phyloP scores from a whole-genome alignment of 2,888 invertebrate genomes.

The Seira musarum region DNA sequence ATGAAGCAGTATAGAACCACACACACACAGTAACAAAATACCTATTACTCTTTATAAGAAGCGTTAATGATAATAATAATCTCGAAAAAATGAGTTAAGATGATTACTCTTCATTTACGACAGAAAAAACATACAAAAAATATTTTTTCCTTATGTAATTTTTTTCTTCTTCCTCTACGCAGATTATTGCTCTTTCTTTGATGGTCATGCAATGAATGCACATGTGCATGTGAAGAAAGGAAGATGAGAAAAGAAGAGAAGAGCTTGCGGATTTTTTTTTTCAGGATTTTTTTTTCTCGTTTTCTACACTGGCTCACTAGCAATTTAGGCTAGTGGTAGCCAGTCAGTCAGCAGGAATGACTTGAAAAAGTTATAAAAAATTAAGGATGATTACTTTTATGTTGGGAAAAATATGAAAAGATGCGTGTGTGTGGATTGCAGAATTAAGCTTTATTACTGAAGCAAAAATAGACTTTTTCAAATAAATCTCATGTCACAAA shows the following conservation, averaged over 20 bases:
- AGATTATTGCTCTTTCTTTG: too few species aligned
- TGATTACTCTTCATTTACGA: slow-evolving; percentile 36
- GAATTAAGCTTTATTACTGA: neutral
- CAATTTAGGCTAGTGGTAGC: neutral
- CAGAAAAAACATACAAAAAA: too few species aligned
- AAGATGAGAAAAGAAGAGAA: too few species aligned
- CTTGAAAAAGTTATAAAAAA: too few species aligned
- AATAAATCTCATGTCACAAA: neutral
- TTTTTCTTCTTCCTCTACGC: too few species aligned
- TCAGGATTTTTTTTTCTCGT: neutral
- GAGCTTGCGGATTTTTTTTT: too few species aligned
- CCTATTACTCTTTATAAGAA: neutral
- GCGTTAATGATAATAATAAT: slow-evolving; percentile 27
- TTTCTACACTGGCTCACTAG: neutral
- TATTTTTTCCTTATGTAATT: too few species aligned
- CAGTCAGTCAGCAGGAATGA: too few species aligned
- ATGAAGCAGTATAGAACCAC: neutral
- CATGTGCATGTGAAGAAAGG: neutral
- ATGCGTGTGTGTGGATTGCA: too few species aligned
- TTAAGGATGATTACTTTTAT: neutral
- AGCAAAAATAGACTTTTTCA: neutral
- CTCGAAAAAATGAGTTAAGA: slow-evolving; percentile 29
- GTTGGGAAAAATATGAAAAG: neutral
- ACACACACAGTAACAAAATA: neutral
- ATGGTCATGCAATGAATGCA: neutral